Evolutionary conservation across 92 coral and sea anemone genomes (phyloP).

Genomic region (Zoanthus gigantus): DNA sequence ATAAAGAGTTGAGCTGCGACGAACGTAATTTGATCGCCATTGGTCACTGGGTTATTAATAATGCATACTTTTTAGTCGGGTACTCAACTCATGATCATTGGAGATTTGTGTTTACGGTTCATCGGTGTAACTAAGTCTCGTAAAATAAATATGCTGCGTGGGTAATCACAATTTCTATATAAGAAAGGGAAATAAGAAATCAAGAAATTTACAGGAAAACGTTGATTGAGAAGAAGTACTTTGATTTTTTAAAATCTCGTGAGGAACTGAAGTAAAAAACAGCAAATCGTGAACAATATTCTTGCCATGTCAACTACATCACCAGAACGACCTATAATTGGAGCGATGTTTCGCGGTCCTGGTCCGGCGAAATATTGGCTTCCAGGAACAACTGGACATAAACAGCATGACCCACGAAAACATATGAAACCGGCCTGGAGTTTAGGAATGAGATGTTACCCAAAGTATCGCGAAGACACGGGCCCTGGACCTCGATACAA

Average conservation of each 20-base stretch:
- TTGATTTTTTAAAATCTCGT: neutral
- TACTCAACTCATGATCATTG: constrained; percentile 13
- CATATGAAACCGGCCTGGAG: constrained; percentile 81
- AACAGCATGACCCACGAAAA: constrained; percentile 77
- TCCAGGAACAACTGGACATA: constrained; percentile 86
- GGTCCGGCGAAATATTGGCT: constrained; percentile 91
- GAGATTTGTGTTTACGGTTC: constrained; percentile 51
- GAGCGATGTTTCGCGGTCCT: constrained; percentile 98
- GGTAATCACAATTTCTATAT: neutral
- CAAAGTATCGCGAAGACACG: constrained; percentile 26
- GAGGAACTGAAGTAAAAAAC: neutral
- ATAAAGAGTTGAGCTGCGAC: too few species aligned
- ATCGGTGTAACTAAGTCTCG: neutral
- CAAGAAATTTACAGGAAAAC: neutral
- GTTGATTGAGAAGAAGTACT: neutral
- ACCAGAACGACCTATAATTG: constrained; percentile 78
- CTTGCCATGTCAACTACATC: constrained; percentile 34
- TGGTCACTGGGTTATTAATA: constrained; percentile 14
- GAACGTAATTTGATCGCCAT: neutral
- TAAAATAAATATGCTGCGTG: neutral
- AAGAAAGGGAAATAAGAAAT: neutral
- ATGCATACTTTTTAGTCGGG: constrained; percentile 20
- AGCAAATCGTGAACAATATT: constrained; percentile 4
- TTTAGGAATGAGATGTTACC: constrained; percentile 70
- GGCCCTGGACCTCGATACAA: constrained; percentile 89